These are phyloP conservation scores for Gracilinanus agilis DNA, from an alignment of 2,113 vertebrate genomes.

Conservation along the genomic window DNA sequence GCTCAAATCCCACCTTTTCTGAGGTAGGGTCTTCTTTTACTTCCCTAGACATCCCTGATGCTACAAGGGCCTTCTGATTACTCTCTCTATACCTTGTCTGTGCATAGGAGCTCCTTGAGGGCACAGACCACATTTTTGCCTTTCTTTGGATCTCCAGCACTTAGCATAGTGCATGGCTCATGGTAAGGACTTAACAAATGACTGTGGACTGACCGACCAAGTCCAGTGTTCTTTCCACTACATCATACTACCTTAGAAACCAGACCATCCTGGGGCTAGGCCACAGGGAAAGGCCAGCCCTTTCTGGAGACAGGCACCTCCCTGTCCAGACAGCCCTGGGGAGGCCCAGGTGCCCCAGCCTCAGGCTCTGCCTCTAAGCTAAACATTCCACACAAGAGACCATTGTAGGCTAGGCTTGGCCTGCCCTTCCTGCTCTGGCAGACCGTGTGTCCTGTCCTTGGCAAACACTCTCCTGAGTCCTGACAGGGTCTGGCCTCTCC, in stretches of 20 bases:
- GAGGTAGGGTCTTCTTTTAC: not conserved
- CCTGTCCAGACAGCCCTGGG: not conserved
- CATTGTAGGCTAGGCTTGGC: not conserved
- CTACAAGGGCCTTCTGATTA: no score
- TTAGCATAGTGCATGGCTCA: no score
- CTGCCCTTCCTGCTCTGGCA: not conserved
- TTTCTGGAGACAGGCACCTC: not conserved
- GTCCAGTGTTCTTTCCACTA: not conserved
- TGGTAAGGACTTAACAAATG: not conserved
- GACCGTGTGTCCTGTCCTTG: not conserved
- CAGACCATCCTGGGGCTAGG: not conserved
- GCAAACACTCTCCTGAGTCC: not conserved
- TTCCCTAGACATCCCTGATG: no score
- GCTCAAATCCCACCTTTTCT: not conserved
- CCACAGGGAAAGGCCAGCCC: not conserved
- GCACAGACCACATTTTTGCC: no score
- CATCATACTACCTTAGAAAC: not conserved
- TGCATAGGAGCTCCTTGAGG: no score
- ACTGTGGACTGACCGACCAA: not conserved
- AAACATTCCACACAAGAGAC: not conserved
- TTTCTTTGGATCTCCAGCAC: no score
- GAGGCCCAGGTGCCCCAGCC: not conserved
- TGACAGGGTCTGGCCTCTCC: not conserved
- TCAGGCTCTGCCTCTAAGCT: not conserved
- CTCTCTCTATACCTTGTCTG: no score